Percentiles rank a stretch among this genome's conserved stretches.
These are phyloP conservation scores for Oplegnathus fasciatus DNA, from an alignment of 2,113 vertebrate genomes.

Conservation along the genomic window DNA sequence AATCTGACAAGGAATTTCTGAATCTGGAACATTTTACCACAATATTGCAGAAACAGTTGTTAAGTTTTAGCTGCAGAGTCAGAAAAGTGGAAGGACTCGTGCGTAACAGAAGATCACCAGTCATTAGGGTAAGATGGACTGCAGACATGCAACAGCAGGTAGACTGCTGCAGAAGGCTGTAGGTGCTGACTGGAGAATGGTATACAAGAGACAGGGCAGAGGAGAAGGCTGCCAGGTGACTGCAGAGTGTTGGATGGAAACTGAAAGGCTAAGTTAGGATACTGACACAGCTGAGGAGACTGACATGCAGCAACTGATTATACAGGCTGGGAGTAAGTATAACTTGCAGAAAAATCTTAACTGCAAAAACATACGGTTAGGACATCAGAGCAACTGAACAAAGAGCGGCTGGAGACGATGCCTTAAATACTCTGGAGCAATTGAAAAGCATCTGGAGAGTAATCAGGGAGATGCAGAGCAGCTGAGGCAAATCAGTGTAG, in stretches of 20 bases:
- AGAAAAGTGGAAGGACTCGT: not conserved
- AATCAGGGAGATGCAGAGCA: conserved; percentile 3
- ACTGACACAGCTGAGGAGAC: not conserved
- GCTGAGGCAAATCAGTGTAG: conserved; percentile 3
- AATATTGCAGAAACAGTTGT: not conserved
- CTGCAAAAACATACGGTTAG: not conserved
- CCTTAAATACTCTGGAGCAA: not conserved
- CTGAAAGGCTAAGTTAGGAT: not conserved
- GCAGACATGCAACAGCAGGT: not conserved
- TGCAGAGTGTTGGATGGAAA: conserved; percentile 1
- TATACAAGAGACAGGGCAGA: not conserved
- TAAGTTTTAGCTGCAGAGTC: not conserved
- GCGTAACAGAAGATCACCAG: not conserved
- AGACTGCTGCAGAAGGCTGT: not conserved
- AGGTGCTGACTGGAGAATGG: conserved; percentile 7
- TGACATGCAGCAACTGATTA: not conserved
- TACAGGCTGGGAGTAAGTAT: not conserved
- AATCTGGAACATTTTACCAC: not conserved
- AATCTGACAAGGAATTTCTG: not conserved
- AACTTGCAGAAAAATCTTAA: not conserved
- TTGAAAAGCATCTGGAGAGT: conserved; percentile 25
- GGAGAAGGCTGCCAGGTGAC: not conserved
- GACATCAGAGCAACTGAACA: not conserved
- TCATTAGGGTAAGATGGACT: not conserved
- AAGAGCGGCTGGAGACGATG: not conserved